phyloP scores from a whole-genome alignment of 2,113 vertebrate species.

The Sigmodon hispidus region DNA sequence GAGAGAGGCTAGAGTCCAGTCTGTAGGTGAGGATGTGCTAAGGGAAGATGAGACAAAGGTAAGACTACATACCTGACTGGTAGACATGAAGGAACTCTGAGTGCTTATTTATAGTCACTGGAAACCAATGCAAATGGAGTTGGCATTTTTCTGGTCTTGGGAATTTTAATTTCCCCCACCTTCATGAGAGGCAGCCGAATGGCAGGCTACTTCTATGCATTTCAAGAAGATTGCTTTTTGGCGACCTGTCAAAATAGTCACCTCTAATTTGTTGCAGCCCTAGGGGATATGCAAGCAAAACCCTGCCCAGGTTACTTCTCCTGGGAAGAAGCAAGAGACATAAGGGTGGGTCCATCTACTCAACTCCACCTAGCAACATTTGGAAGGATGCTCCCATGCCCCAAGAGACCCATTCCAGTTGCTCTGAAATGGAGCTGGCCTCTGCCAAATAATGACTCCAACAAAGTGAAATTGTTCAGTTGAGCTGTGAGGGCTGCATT shows the following conservation, averaged over 20 bases:
- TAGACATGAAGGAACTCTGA: not conserved
- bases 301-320: constrained; percentile 13
- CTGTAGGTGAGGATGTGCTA: not conserved
- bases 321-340: not conserved
- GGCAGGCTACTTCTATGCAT: not conserved
- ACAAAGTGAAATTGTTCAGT: constrained; percentile 32
- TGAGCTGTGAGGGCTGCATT: not conserved
- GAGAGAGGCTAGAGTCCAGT: not conserved
- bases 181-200: constrained; percentile 37
- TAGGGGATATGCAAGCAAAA: not conserved
- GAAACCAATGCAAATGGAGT: not conserved
- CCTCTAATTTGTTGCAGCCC: not conserved
- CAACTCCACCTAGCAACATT: not conserved
- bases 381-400: not conserved
- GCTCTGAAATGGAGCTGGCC: constrained; percentile 4
- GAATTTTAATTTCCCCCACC: not conserved
- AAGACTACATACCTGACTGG: not conserved
- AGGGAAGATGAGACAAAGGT: constrained; percentile 1
- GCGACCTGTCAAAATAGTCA: not conserved
- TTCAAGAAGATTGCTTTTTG: constrained; percentile 31
- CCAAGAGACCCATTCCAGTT: not conserved
- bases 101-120: not conserved
- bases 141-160: constrained; percentile 16
- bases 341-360: not conserved
- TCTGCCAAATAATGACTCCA: constrained; percentile 31